phyloP scores from a whole-genome alignment of 1,140 invertebrate genomes.

The Drosophila sucinea region DNA sequence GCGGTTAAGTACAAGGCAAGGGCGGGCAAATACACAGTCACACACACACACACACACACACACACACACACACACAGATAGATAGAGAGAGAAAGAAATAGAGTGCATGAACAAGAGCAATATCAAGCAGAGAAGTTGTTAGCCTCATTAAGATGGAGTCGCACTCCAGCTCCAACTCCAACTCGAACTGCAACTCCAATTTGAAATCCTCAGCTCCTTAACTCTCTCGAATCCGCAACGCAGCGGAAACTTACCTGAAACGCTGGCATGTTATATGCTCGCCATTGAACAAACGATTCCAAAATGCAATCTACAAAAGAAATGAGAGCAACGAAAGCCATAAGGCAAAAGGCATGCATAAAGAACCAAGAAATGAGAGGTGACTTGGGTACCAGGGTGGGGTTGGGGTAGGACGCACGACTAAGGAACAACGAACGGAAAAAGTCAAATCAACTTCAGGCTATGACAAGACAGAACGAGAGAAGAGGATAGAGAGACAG shows the following conservation, averaged over 20 bases:
- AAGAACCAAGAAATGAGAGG: constrained; percentile 30
- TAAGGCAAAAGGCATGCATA: constrained; percentile 50
- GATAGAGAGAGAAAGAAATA: not conserved
- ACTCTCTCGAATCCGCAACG: constrained; percentile 17
- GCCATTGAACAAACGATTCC: constrained; percentile 82
- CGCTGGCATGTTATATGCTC: constrained; percentile 71
- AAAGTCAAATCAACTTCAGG: constrained; percentile 72
- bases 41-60: constrained; percentile 22
- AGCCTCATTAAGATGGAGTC: constrained; percentile 58
- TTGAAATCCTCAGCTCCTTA: constrained; percentile 2
- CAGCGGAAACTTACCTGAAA: constrained; percentile 72
- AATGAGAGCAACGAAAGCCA: constrained; percentile 38
- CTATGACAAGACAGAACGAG: constrained; percentile 32
- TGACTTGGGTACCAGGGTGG: not conserved
- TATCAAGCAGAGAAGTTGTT: constrained; percentile 55
- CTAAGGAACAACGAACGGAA: constrained; percentile 18
- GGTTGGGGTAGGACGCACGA: not conserved
- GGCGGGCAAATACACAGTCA: constrained; percentile 51
- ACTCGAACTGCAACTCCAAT: constrained; percentile 9
- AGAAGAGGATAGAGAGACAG: constrained; percentile 6
- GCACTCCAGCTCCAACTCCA: constrained; percentile 3
- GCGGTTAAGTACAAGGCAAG: constrained; percentile 73
- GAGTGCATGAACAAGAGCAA: constrained; percentile 10
- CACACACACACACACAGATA: not conserved
- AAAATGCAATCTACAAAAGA: constrained; percentile 75